Base-by-base conservation (phyloP, 2,888 invertebrate genomes). In the Tridacna crocea region DNA sequence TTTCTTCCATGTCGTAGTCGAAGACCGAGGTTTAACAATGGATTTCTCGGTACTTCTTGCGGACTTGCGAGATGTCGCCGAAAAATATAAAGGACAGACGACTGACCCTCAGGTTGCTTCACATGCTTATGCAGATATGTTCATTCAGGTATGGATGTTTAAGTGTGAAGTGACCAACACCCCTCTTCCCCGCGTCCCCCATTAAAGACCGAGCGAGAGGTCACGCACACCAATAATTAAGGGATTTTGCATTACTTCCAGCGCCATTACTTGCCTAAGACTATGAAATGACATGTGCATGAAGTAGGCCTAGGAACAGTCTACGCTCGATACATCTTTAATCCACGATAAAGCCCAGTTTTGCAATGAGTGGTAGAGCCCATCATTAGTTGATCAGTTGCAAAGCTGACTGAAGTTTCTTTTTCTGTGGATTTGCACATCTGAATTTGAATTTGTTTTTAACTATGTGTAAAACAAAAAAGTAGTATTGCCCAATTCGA, bases 1-100 rank as follows among this genome's bases (percentile, higher is more conserved):
- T 88, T 85, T 88, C 79, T 82, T 87, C 84, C 87, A 88, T 89
- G 88, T 82, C 87, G 86, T 66, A 73, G 70, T 79, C 79, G 70
- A 85, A 60, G 26, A 48, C 65, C 36, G 61, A 11, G 55, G 66
- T 75, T 84, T 79, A 79, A 87, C 70, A 66, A 91, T 91, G 91
- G 90, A 90, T 90, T 91, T 91, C 84, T 88, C 87, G 80, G 88
- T 83, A 66, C 83, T 91, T 72, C 82, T 90, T 61, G 83, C 89
- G 81, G 90, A 91, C 79, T 87, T 91, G 86, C 88, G 89, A 85
- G 87, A 84, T 83, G 90, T 90, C 61, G 90, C 90, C 63, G 89
- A 89, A 74, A 88, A 89, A 85, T 91, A 90, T 70, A 82, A 88
- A 81, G 88, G 88, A 48, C 83, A 84, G 77, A 84, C 83, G 68